Base-by-base conservation (phyloP, 2,113 vertebrate genomes). In the Pyxicephalus adspersus region DNA sequence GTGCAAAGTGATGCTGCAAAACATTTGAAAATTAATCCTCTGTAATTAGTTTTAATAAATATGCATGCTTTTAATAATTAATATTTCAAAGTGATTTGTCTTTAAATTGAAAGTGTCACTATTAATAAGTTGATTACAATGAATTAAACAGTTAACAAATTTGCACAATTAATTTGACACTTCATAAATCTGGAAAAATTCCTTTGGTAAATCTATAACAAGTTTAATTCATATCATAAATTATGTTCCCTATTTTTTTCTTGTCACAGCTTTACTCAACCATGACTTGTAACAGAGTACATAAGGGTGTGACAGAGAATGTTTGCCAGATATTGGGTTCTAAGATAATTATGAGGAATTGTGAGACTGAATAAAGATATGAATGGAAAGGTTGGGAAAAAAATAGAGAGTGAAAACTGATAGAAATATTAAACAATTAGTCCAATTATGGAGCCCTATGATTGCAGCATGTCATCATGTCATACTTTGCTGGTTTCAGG, bases 151-250 rank as follows among this genome's bases (percentile, higher is more conserved):
- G 63, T 57, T 67, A 28, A 52, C n/a, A 66, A 57, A 5, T 77
- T 50, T 77, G 76, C 75, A 66, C 55, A 28, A 77, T 77, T 66
- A 77, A 51, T 29, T 34, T 66, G 76, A 66, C 76, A 77, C 28
- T 65, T 50, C 64, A 66, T 78, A 54, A 52, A 78, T 64, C 23
- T 78, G 76, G 63, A 50, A 66, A n/a, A n/a, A 9, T 57, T 66
- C 51, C 61, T 31, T 65, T 65, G 63, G 45, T 26, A 78, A 55
- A 29, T 18, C 25, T 9, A 57, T 57, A 17, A 55, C 64, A 66
- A 66, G 23, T 45, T 34, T 8, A 28, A 16, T 22, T 51, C 45
- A 38, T 29, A 67, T 54, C 20, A 67, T 78, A 55, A 55, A 67
- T 78, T 66, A 26, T 78, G 19, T 77, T 7, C 34, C 31, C 57